Evolutionary conservation across 2,888 invertebrate species (phyloP).

Genomic region (Drosophila infuscata): DNA sequence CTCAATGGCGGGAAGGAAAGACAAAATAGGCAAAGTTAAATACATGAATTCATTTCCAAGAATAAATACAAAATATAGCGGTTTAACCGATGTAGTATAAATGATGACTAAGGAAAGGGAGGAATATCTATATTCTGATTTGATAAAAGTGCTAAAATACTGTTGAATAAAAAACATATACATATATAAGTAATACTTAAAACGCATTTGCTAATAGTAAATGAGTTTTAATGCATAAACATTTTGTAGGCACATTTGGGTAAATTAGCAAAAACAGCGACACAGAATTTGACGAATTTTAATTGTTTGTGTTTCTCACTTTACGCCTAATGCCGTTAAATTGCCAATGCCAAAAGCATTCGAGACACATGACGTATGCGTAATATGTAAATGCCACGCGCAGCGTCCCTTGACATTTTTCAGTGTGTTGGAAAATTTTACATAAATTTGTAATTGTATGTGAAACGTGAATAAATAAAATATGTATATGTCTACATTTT

Average conservation of each 20-base stretch:
- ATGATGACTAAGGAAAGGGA: constrained; percentile 46
- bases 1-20: neutral
- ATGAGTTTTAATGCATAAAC: neutral
- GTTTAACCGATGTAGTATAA: constrained; percentile 7
- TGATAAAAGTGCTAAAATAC: neutral
- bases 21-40: constrained; percentile 13
- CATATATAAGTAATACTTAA: neutral
- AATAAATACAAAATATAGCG: constrained; percentile 41
- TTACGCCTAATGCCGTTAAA: constrained; percentile 33
- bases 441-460: constrained; percentile 8
- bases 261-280: constrained; percentile 24
- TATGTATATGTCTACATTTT: constrained; percentile 6
- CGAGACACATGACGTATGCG: constrained; percentile 70
- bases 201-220: neutral
- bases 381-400: constrained; percentile 54
- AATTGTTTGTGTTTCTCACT: constrained; percentile 18
- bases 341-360: constrained; percentile 61
- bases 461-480: constrained; percentile 1
- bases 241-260: constrained; percentile 3
- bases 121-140: neutral
- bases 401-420: constrained; percentile 68
- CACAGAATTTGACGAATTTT: constrained; percentile 26
- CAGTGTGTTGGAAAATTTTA: constrained; percentile 30
- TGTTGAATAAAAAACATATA: neutral
- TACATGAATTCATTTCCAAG: constrained; percentile 49